Conservation (phyloP, 2,888 invertebrate genomes). For the Hylaea fasciaria region DNA sequence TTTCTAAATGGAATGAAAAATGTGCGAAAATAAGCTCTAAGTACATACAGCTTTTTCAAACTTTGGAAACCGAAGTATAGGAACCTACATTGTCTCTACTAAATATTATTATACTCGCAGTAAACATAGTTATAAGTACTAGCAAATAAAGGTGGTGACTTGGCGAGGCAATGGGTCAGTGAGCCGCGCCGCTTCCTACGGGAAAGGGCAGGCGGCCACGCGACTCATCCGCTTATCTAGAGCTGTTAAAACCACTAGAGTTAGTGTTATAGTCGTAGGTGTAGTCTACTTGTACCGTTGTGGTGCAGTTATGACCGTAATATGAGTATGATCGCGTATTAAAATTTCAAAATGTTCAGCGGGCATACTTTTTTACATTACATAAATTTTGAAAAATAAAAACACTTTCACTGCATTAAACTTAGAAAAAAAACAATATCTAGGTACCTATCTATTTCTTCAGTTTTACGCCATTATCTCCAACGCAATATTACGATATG, state of each 20-base stretch:
- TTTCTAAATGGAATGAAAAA: no score
- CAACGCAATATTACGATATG: no score
- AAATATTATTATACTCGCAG: slow-evolving; percentile 1
- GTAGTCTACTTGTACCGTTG: no score
- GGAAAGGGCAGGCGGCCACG: slow-evolving; percentile 69
- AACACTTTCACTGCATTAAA: no score
- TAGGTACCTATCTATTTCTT: no score
- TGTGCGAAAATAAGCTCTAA: background rate
- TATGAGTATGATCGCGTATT: no score
- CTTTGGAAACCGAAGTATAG: background rate
- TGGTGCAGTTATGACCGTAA: background rate
- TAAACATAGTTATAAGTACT: slow-evolving; percentile 11
- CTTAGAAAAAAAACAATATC: no score
- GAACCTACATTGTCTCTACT: background rate
- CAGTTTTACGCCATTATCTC: no score
- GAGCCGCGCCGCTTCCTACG: slow-evolving; percentile 73
- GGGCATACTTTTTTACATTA: no score
- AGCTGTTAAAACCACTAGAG: slow-evolving; percentile 45
- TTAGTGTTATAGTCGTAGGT: no score
- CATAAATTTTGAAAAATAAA: no score
- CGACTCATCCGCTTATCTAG: slow-evolving; percentile 37
- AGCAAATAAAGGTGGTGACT: slow-evolving; percentile 47
- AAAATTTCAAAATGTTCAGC: no score
- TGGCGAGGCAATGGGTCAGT: slow-evolving; percentile 72
- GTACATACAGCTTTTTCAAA: background rate